These are phyloP conservation scores for Drosophila gaucha DNA, from an alignment of 2,888 invertebrate species.

Conservation along the genomic window DNA sequence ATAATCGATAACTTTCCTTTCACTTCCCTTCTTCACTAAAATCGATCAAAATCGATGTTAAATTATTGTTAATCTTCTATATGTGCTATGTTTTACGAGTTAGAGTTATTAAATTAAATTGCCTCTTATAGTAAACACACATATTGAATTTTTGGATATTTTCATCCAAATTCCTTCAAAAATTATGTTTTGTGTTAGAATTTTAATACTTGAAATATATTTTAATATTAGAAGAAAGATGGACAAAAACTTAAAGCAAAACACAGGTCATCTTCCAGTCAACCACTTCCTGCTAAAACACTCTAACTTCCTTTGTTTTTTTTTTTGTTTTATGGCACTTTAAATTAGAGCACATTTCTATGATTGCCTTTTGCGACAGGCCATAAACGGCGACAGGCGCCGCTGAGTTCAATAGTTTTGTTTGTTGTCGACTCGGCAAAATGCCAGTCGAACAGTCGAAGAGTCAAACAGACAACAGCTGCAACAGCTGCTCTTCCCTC, in stretches of 20 bases:
- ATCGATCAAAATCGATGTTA: background rate
- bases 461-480: slow-evolving; percentile 24
- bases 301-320: slow-evolving; percentile 10
- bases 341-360: slow-evolving; percentile 79
- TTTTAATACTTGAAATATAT: too few relatives aligned
- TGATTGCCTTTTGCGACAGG: slow-evolving; percentile 66
- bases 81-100: too few relatives aligned
- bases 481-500: slow-evolving; percentile 1
- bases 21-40: too few relatives aligned
- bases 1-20: background rate
- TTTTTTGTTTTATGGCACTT: slow-evolving; percentile 63
- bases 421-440: slow-evolving; percentile 74
- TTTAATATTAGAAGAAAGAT: too few relatives aligned
- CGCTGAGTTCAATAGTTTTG: slow-evolving; percentile 73
- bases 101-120: too few relatives aligned
- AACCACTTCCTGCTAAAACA: background rate
- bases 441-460: slow-evolving; percentile 52
- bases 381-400: slow-evolving; percentile 77
- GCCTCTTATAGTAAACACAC: too few relatives aligned
- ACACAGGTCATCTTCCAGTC: background rate
- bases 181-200: too few relatives aligned
- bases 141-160: too few relatives aligned
- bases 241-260: background rate
- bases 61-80: too few relatives aligned
- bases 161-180: too few relatives aligned